Evolutionary conservation across 2,888 invertebrate species (phyloP).

Genomic region (Ctena decussata): DNA sequence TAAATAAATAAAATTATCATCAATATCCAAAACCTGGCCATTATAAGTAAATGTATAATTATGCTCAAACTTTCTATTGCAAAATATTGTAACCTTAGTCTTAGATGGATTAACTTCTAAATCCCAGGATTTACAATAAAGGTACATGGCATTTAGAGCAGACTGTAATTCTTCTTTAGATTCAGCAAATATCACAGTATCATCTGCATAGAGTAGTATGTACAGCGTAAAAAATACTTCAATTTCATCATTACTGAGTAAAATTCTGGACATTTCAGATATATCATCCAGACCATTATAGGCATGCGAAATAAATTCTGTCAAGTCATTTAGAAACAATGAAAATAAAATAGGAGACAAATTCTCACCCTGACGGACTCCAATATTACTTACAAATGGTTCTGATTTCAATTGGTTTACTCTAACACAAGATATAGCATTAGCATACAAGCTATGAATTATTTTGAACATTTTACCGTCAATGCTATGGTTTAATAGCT

Average conservation of each 20-base stretch:
- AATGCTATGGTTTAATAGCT: background rate
- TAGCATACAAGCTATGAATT: background rate
- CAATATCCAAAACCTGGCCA: background rate
- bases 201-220: conserved; percentile 34
- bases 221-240: conserved; percentile 27
- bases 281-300: conserved; percentile 3
- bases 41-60: conserved; percentile 5
- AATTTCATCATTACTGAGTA: conserved; percentile 21
- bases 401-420: background rate
- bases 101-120: conserved; percentile 20
- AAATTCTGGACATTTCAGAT: background rate
- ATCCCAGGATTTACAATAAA: conserved; percentile 34
- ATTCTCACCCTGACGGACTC: background rate
- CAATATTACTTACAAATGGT: background rate
- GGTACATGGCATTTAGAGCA: conserved; percentile 27
- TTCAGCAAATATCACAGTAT: conserved; percentile 36
- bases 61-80: conserved; percentile 1
- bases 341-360: conserved; percentile 16
- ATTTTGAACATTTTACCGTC: conserved; percentile 5
- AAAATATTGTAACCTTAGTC: conserved; percentile 32
- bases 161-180: conserved; percentile 13
- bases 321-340: conserved; percentile 14
- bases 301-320: background rate
- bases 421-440: background rate
- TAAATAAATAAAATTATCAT: conserved; percentile 30